A percentile compares a stretch with the other conserved stretches of the same genome.
Conservation (phyloP, 2,888 invertebrate genomes). For the Thymelicus lineola region DNA sequence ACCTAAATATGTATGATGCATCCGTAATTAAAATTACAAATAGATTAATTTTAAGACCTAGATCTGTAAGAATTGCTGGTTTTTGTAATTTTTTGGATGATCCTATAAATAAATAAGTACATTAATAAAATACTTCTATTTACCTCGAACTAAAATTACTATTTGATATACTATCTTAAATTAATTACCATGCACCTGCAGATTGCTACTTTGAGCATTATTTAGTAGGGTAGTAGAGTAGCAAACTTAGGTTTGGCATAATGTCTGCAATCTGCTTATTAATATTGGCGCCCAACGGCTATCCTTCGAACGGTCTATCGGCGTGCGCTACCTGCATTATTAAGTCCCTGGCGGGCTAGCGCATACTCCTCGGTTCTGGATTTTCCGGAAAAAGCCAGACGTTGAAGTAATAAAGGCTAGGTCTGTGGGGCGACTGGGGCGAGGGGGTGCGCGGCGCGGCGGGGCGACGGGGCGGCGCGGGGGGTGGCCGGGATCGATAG, state of each 20-base stretch:
- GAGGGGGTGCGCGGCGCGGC: conserved; percentile 44
- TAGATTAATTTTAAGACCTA: no score
- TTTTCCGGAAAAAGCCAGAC: conserved; percentile 62
- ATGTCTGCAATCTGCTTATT: not conserved
- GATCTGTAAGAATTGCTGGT: no score
- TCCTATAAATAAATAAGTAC: no score
- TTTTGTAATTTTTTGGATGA: no score
- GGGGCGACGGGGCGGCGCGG: conserved; percentile 45
- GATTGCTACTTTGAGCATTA: not conserved
- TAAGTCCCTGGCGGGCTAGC: conserved; percentile 27
- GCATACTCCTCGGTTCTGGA: conserved; percentile 41
- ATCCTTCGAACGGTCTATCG: conserved; percentile 1
- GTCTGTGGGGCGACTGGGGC: conserved; percentile 43
- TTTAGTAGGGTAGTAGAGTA: not conserved
- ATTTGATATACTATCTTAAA: no score
- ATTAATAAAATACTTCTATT: no score
- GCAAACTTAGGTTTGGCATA: no score
- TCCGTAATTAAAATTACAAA: no score
- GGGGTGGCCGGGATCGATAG: conserved; percentile 54
- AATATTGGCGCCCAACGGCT: not conserved
- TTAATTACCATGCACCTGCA: not conserved
- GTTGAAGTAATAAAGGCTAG: conserved; percentile 56
- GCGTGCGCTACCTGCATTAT: conserved; percentile 36
- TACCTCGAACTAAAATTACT: no score
- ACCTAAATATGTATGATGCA: no score